Conservation (phyloP, 2,113 vertebrate species). For the Australoheros scitulus region DNA sequence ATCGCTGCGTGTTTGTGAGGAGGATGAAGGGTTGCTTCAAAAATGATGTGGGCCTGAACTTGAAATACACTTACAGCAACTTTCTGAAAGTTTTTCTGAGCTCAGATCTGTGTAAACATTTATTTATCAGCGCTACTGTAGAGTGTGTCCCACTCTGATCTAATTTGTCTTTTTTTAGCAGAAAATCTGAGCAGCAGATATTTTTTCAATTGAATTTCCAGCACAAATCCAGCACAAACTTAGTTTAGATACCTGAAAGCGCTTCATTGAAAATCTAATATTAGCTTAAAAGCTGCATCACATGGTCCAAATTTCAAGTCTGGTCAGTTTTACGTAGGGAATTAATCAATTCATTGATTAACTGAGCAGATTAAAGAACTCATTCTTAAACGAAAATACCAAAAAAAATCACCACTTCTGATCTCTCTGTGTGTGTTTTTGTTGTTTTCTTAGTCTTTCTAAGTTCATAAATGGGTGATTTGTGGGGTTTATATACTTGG, state of each 20-base stretch:
- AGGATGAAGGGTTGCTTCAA: neutral
- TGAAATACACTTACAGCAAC: neutral
- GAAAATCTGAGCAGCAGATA: neutral
- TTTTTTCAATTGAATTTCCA: neutral
- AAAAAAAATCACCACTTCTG: neutral
- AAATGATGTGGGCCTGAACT: neutral
- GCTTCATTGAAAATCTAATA: neutral
- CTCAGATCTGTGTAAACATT: constrained; percentile 21
- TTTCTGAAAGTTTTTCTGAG: constrained; percentile 12
- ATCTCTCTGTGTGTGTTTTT: neutral
- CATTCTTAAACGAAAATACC: neutral
- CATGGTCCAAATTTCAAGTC: neutral
- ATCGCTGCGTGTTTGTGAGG: constrained; percentile 1
- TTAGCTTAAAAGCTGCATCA: neutral
- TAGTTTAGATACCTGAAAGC: neutral
- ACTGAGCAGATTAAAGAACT: no score
- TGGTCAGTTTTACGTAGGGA: no score
- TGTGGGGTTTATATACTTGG: neutral
- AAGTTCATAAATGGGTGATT: neutral
- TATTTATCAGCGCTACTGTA: constrained; percentile 28
- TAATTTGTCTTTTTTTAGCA: neutral
- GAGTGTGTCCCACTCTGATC: neutral
- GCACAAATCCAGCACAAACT: neutral
- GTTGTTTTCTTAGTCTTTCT: neutral
- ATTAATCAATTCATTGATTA: neutral